These are phyloP conservation scores for Tetragnatha montana DNA, from an alignment of 2,888 invertebrate genomes.

Conservation along the genomic window DNA sequence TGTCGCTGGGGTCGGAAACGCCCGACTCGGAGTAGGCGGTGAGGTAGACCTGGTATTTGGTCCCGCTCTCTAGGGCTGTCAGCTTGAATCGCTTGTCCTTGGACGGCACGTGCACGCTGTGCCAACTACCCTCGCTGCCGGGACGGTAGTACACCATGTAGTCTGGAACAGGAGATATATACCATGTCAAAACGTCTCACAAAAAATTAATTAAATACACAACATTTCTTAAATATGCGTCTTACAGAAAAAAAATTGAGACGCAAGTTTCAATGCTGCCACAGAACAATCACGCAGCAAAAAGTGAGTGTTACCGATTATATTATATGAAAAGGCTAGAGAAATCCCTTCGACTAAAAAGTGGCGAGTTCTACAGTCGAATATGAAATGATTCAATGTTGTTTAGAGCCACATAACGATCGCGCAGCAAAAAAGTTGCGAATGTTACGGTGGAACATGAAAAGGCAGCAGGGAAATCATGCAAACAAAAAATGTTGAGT, in stretches of 20 bases:
- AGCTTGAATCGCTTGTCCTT: conserved; percentile 70
- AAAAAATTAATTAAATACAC: no score
- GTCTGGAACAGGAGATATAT: conserved; percentile 32
- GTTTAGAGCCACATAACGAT: no score
- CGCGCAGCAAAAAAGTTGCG: no score
- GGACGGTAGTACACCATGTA: conserved; percentile 70
- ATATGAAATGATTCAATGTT: no score
- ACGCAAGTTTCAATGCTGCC: background rate
- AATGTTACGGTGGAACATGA: background rate
- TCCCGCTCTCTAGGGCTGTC: conserved; percentile 71
- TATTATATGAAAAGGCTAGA: no score
- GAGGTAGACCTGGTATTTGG: conserved; percentile 72
- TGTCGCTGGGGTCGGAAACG: conserved; percentile 71
- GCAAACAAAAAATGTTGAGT: background rate
- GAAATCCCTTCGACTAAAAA: no score
- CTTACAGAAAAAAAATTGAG: background rate
- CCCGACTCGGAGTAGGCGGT: conserved; percentile 72
- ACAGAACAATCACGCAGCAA: no score
- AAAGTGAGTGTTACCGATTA: background rate
- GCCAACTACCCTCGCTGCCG: conserved; percentile 66
- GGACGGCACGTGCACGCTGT: conserved; percentile 67
- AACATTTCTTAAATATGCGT: no score
- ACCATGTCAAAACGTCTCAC: background rate
- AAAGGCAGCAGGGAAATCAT: background rate
- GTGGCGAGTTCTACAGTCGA: no score